A percentile compares a stretch with the other conserved stretches of the same genome.
These are phyloP conservation scores for Sacculina carcini DNA, from an alignment of 2,888 invertebrate species.

Conservation along the genomic window DNA sequence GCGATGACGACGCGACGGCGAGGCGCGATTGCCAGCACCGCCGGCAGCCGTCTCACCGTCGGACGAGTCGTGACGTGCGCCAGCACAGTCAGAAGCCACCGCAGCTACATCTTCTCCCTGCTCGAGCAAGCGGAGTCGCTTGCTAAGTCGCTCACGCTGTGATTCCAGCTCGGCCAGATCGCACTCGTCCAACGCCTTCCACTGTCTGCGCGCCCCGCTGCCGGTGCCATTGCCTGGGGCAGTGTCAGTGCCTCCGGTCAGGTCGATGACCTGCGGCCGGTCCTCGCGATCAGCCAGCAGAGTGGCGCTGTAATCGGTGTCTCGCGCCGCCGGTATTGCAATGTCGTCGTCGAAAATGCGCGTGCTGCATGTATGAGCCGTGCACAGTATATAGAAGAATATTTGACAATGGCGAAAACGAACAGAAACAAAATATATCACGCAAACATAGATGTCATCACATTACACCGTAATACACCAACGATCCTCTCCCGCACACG, in stretches of 20 bases:
- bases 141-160: not conserved
- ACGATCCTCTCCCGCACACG: too few species aligned
- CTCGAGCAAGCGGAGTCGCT: not conserved
- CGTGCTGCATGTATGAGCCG: too few species aligned
- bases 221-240: too few species aligned
- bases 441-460: too few species aligned
- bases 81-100: too few species aligned
- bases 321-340: not conserved
- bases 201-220: not conserved
- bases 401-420: too few species aligned
- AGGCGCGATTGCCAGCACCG: not conserved
- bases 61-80: not conserved
- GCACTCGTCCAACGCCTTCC: slow-evolving; percentile 2
- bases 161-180: slow-evolving; percentile 2
- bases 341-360: slow-evolving; percentile 11
- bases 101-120: too few species aligned
- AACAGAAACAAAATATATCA: too few species aligned
- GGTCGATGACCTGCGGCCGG: not conserved
- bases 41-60: not conserved
- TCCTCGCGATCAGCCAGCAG: not conserved
- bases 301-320: not conserved
- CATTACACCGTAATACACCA: too few species aligned
- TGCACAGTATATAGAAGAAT: too few species aligned
- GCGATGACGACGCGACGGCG: not conserved
- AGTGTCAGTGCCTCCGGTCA: not conserved